Conservation (phyloP, 2,797 vertebrate genomes). For the Cossypha dichroa region DNA sequence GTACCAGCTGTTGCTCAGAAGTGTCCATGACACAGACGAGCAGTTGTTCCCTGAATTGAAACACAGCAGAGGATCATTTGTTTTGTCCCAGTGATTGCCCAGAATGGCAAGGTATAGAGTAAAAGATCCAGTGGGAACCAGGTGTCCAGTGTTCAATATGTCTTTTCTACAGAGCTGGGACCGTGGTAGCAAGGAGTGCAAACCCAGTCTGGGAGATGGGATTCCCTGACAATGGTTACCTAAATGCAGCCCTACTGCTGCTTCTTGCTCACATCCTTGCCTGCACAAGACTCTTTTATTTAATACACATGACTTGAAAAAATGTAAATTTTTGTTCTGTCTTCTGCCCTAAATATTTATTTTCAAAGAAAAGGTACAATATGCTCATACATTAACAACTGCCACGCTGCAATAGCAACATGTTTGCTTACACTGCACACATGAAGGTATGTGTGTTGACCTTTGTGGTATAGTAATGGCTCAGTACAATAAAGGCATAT, state of each 20-base stretch:
- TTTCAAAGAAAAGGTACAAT: background rate
- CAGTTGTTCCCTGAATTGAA: background rate
- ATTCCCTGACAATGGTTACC: background rate
- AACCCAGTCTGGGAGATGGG: background rate
- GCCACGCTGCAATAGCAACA: accelerated
- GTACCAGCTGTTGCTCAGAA: background rate
- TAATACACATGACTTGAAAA: background rate
- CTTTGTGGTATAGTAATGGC: background rate
- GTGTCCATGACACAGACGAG: background rate
- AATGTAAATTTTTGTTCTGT: background rate
- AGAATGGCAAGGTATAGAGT: background rate
- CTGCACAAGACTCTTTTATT: background rate
- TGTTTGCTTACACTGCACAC: background rate
- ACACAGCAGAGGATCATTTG: background rate
- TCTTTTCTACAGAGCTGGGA: background rate
- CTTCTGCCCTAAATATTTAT: background rate
- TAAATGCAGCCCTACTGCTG: background rate
- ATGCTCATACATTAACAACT: background rate
- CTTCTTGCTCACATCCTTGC: background rate
- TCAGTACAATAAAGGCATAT: background rate
- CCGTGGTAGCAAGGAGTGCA: background rate
- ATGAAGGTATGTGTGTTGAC: background rate
- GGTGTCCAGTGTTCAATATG: background rate
- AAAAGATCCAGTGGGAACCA: background rate
- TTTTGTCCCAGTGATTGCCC: background rate